These are phyloP conservation scores for Rhagonycha lutea DNA, from an alignment of 2,888 invertebrate species.

Conservation along the genomic window DNA sequence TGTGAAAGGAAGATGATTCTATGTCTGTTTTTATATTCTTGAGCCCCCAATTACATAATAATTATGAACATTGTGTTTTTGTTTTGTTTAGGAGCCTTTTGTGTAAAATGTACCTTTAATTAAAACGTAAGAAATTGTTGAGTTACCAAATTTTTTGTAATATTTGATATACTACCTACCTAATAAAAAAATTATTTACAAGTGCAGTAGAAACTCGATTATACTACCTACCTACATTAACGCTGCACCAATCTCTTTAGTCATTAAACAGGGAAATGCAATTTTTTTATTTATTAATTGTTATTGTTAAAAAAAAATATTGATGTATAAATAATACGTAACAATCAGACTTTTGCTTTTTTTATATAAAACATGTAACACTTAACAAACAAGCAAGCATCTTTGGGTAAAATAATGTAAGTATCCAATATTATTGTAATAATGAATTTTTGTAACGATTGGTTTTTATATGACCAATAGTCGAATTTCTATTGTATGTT, in stretches of 20 bases:
- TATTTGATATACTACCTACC: not conserved
- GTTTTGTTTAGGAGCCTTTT: not conserved
- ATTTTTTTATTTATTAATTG: not conserved
- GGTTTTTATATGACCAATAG: not conserved
- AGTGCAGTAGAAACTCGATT: not conserved
- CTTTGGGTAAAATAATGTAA: not conserved
- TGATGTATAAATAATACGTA: not conserved
- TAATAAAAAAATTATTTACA: not conserved
- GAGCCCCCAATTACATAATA: not conserved
- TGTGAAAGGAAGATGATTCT: not conserved
- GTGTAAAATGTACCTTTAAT: not conserved
- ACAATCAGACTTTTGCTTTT: not conserved
- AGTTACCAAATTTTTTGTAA: conserved; percentile 1
- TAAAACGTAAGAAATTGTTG: not conserved
- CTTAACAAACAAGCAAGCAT: not conserved
- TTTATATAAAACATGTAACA: not conserved
- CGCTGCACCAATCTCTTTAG: not conserved
- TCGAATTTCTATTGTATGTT: conserved; percentile 1
- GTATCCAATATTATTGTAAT: not conserved
- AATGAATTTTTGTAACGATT: not conserved
- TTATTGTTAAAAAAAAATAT: not conserved
- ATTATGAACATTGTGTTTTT: not conserved
- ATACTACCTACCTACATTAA: not conserved
- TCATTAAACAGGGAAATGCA: not conserved
- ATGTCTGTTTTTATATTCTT: not conserved